Evolutionary conservation across 64 coral and sea anemone genomes (phyloP).

Genomic region (Cladopsammia gracilis): DNA sequence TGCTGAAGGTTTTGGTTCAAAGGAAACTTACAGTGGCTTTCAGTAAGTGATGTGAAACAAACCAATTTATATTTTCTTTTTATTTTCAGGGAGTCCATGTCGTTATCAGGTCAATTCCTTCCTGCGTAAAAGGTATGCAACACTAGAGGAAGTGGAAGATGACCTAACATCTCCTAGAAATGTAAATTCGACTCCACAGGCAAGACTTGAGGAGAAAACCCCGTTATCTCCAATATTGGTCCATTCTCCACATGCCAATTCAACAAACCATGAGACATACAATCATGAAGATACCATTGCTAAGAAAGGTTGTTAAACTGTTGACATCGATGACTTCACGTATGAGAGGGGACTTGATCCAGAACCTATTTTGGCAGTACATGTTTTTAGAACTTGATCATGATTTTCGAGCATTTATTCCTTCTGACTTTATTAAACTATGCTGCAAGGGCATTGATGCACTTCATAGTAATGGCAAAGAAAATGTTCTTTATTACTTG

Average conservation of each 20-base stretch:
- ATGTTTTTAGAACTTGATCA: neutral
- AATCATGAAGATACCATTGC: conserved; percentile 30
- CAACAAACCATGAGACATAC: neutral
- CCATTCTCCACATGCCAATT: conserved; percentile 32
- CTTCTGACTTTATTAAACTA: conserved; percentile 41
- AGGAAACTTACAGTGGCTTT: neutral
- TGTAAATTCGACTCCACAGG: neutral
- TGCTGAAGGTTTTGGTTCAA: neutral
- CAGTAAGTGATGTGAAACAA: neutral
- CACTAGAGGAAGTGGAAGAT: conserved; percentile 67
- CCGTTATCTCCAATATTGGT: conserved; percentile 56
- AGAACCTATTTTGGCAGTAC: conserved; percentile 28
- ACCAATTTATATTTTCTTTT: conserved; percentile 9
- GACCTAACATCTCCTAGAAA: neutral
- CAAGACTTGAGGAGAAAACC: neutral
- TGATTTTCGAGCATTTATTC: conserved; percentile 1
- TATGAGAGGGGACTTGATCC: conserved; percentile 17
- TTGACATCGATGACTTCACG: neutral
- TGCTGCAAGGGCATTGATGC: conserved; percentile 21
- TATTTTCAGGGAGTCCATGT: conserved; percentile 51
- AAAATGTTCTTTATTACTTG: conserved; percentile 12
- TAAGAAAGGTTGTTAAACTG: conserved; percentile 24
- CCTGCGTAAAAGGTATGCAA: conserved; percentile 21
- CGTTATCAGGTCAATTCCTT: conserved; percentile 16
- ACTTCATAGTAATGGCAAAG: conserved; percentile 42